Conservation (phyloP, 2,113 vertebrate species). For the Pao palembangensis region DNA sequence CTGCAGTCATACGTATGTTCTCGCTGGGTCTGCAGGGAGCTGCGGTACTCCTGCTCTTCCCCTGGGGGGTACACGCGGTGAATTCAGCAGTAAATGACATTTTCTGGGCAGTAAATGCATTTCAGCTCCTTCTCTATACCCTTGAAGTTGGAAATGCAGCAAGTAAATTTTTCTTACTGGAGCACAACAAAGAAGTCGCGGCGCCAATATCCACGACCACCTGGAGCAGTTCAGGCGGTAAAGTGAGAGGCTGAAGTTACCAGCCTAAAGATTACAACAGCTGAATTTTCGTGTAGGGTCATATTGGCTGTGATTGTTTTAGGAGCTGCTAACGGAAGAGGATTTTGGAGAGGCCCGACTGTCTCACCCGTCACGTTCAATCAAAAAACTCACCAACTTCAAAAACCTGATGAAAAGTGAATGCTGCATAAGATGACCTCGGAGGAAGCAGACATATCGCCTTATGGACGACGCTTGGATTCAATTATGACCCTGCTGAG, state of each 20-base stretch:
- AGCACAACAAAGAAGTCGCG: neutral
- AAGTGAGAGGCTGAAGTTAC: neutral
- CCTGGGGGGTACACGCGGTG: slow-evolving; percentile 12
- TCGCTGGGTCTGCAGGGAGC: neutral
- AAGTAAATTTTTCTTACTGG: slow-evolving; percentile 4
- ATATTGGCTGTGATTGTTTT: neutral
- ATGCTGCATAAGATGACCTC: neutral
- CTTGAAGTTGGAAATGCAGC: slow-evolving; percentile 19
- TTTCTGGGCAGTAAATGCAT: slow-evolving; percentile 33
- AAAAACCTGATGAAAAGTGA: slow-evolving; percentile 25
- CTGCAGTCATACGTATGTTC: slow-evolving; percentile 1
- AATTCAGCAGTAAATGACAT: slow-evolving; percentile 35
- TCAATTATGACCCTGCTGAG: slow-evolving; percentile 11
- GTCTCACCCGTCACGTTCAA: neutral
- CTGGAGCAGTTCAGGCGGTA: neutral
- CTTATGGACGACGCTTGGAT: slow-evolving; percentile 5
- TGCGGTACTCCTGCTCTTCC: slow-evolving; percentile 9
- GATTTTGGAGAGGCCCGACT: neutral
- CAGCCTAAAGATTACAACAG: neutral
- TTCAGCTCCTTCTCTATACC: slow-evolving; percentile 16
- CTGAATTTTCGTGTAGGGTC: neutral
- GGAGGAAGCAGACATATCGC: neutral
- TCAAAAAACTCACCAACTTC: slow-evolving; percentile 1
- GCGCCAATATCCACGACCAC: neutral
- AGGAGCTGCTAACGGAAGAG: neutral